Percentiles rank a stretch among this genome's conserved stretches.
Conservation (phyloP, 2,797 vertebrate species). For the Rhinoraja longicauda region DNA sequence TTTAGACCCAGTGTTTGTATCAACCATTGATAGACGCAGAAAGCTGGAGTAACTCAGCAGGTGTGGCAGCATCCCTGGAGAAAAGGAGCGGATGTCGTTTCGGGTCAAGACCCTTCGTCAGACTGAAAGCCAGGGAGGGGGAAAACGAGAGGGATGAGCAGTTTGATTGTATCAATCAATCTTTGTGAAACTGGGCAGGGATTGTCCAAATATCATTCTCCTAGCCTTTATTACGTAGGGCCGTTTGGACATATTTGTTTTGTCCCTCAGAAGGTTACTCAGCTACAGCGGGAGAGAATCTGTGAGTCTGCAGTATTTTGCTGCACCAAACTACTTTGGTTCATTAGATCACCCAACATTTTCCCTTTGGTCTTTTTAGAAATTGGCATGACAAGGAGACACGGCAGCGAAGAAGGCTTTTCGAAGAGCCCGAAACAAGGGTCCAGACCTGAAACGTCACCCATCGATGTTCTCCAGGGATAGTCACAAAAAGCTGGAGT, state of each 20-base stretch:
- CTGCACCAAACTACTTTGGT: neutral
- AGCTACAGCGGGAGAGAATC: neutral
- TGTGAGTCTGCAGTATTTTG: neutral
- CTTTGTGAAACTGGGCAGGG: neutral
- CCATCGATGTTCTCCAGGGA: too few species aligned
- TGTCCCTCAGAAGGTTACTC: neutral
- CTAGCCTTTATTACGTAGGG: neutral
- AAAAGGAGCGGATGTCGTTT: too few species aligned
- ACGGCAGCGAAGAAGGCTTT: too few species aligned
- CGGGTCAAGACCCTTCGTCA: too few species aligned
- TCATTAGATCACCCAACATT: neutral
- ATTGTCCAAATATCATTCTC: neutral
- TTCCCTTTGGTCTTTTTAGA: neutral
- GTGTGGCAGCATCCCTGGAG: too few species aligned
- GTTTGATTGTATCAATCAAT: neutral
- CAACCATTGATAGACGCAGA: too few species aligned
- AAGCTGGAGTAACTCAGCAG: too few species aligned
- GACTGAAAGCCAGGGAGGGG: too few species aligned
- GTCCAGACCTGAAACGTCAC: too few species aligned
- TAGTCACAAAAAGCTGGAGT: too few species aligned
- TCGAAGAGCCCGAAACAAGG: too few species aligned
- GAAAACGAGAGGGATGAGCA: too few species aligned
- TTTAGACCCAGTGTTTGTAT: neutral
- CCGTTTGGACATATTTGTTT: neutral
- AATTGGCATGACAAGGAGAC: neutral